phyloP scores from a whole-genome alignment of 2,797 vertebrate species.

The Sebastes glaucus region DNA sequence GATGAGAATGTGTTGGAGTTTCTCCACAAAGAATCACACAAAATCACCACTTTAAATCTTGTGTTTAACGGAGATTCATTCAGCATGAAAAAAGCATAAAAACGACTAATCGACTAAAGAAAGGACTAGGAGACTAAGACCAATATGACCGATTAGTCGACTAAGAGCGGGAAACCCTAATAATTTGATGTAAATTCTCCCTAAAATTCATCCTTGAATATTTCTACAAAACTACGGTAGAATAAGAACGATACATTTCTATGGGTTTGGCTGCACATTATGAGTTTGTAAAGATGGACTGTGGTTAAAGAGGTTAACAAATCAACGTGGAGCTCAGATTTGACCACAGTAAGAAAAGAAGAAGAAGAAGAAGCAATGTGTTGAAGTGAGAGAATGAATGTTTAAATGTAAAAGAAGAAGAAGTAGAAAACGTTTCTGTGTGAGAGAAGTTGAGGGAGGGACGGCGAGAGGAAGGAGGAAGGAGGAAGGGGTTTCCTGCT shows the following conservation, averaged over 20 bases:
- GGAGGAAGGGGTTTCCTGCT: slow-evolving; percentile 52
- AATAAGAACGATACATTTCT: neutral
- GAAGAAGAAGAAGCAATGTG: neutral
- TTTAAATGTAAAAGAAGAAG: neutral
- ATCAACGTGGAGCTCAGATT: slow-evolving; percentile 14
- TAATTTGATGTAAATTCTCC: neutral
- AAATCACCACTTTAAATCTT: too few species aligned
- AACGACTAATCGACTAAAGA: neutral
- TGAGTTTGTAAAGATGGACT: neutral
- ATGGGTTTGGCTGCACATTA: neutral
- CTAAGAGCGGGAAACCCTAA: neutral
- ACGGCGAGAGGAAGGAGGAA: slow-evolving; percentile 2
- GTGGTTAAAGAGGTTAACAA: slow-evolving; percentile 27
- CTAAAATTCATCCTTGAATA: neutral
- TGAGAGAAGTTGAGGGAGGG: neutral
- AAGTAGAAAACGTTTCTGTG: neutral
- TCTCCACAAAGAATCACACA: too few species aligned
- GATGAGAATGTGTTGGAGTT: too few species aligned
- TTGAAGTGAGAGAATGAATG: neutral
- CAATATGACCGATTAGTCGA: too few species aligned
- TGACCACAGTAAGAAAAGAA: neutral
- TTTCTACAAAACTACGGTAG: neutral
- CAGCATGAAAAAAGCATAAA: neutral
- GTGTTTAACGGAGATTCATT: neutral
- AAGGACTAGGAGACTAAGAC: too few species aligned